Base-by-base conservation (phyloP, 2,113 vertebrate genomes). In the Aleadryas rufinucha region DNA sequence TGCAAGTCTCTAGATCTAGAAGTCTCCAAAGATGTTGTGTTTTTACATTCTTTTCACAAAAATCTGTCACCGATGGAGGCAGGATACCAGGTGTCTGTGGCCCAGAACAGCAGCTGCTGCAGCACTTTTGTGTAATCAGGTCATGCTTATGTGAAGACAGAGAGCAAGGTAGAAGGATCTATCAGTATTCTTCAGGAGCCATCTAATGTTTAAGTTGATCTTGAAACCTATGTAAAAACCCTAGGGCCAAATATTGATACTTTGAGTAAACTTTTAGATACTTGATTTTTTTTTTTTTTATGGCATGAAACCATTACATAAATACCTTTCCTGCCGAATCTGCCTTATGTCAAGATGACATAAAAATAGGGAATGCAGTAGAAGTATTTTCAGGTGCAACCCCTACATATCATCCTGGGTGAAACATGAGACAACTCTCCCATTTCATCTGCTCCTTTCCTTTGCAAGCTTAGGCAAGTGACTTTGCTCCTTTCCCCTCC, bases 381-480 rank as follows among this genome's bases (percentile, higher is more conserved):
- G 8, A 88, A 83, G 57, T 80, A 42, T 80, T 95, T 94, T 87
- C 90, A 95, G 63, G 82, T 72, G 88, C 70, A 90, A 83, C 23
- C 22, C 8, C 45, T 90, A n/a, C 49, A 8, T 41, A 44, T 72
- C 1, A 4, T 64, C 24, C 26, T 30, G 42, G 61, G 57, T 61
- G 45, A 90, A 88, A 69, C 1, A 4, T 20, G 24, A 89, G 56
- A 42, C 9, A 33, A 9, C 50, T 57, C 53, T 82, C 47, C 65
- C 24, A n/a, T 53, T 76, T 71, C 7, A 23, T 53, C 31, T 3
- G 2, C 61, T 61, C 22, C 53, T 90, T 76, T 87, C 20, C 41
- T 76, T 53, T 1, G 0, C 35, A 82, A 79, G 20, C 53, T 85
- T 64, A 76, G n/a, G 33, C 24, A 69, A 72, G 26, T 85, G 35